Conservation (phyloP, 1,140 invertebrate species). For the Riptortus pedestris region DNA sequence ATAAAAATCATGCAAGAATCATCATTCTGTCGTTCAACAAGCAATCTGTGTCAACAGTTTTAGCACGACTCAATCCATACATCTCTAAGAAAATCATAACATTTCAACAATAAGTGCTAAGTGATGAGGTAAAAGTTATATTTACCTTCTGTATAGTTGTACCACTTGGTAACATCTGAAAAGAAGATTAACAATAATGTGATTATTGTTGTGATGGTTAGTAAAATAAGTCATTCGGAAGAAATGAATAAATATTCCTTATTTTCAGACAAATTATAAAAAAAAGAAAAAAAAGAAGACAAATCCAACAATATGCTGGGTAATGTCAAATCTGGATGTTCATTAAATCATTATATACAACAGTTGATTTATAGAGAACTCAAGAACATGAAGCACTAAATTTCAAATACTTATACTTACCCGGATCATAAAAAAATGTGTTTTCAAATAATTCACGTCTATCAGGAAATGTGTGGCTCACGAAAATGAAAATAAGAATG, state of each 20-base stretch:
- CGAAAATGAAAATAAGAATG: background rate
- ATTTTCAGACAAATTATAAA: background rate
- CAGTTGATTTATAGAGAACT: no score
- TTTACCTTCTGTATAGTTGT: constrained; percentile 26
- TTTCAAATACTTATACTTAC: background rate
- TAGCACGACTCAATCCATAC: background rate
- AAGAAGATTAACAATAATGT: background rate
- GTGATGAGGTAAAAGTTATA: background rate
- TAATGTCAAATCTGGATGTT: no score
- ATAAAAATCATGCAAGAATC: no score
- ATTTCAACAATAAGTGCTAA: background rate
- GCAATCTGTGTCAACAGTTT: background rate
- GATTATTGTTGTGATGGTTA: background rate
- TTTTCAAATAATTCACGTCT: background rate
- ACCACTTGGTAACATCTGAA: constrained; percentile 26
- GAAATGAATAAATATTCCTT: no score
- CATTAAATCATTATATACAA: no score
- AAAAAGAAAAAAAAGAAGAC: background rate
- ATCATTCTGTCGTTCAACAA: no score
- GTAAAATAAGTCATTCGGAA: no score
- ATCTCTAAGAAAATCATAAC: background rate
- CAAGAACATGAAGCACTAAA: no score
- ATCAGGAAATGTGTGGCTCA: background rate
- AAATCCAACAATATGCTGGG: no score
- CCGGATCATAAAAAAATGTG: background rate